Evolutionary conservation across 2,888 invertebrate species (phyloP).

Genomic region (Rotaria magnacalcarata): DNA sequence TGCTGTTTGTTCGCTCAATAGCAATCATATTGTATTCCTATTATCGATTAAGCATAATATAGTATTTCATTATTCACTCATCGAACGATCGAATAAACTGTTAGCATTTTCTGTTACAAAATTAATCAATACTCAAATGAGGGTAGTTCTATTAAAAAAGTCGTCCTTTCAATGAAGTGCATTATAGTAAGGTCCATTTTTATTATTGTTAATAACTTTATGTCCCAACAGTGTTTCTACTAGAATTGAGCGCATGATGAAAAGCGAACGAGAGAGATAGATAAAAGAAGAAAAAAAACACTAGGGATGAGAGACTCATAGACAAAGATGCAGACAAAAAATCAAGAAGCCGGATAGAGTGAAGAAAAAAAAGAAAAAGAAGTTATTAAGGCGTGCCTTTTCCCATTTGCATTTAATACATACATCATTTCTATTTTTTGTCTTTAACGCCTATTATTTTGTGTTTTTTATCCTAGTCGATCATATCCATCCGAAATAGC

Average conservation of each 20-base stretch:
- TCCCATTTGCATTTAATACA: neutral
- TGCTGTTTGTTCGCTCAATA: neutral
- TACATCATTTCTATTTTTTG: neutral
- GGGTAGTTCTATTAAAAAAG: neutral
- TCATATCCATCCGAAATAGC: neutral
- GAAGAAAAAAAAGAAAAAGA: neutral
- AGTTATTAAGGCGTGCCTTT: neutral
- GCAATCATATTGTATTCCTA: neutral
- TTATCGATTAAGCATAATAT: neutral
- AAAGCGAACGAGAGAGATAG: neutral
- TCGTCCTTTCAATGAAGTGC: neutral
- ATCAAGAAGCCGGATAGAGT: neutral
- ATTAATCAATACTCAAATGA: neutral
- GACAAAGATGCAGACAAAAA: neutral
- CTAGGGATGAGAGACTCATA: neutral
- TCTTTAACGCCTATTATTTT: neutral
- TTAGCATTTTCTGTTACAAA: neutral
- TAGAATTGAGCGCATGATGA: neutral
- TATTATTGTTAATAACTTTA: neutral
- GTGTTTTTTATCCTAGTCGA: neutral
- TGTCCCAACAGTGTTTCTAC: neutral
- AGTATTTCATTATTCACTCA: neutral
- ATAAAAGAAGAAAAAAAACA: neutral
- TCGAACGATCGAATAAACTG: neutral
- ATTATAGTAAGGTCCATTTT: neutral